Conservation (phyloP, 2,797 vertebrate genomes). For the Acanthurus leucopareius region DNA sequence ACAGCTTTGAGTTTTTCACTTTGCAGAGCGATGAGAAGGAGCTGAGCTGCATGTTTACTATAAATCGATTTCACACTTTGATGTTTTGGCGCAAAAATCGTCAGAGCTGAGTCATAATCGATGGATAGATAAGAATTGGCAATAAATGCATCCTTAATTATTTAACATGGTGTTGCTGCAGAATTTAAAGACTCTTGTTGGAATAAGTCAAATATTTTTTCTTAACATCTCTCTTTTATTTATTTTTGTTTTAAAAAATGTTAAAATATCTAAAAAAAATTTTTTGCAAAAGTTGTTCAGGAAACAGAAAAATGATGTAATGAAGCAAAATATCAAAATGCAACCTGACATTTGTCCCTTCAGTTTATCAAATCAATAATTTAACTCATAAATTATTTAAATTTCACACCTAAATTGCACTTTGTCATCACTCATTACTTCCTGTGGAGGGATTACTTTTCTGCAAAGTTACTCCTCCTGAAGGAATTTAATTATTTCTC, state of each 20-base stretch:
- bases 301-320: constrained; percentile 13
- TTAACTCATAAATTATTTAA: neutral
- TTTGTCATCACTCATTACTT: neutral
- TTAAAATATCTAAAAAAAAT: neutral
- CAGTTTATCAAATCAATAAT: constrained; percentile 10
- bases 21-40: neutral
- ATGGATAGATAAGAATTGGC: no score
- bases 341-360: neutral
- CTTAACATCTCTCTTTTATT: neutral
- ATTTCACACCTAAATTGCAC: no score
- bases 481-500: neutral
- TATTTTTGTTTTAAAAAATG: neutral
- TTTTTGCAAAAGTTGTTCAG: neutral
- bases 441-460: neutral
- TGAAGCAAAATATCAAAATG: neutral
- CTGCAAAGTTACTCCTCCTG: neutral
- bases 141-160: no score
- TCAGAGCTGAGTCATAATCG: neutral
- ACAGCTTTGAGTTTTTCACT: neutral
- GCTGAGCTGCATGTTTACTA: neutral
- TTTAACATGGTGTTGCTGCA: neutral
- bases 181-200: no score
- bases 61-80: neutral
- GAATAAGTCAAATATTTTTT: neutral
- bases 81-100: constrained; percentile 15